Conservation (phyloP, 2,888 invertebrate species). For the Lathronympha strigana region DNA sequence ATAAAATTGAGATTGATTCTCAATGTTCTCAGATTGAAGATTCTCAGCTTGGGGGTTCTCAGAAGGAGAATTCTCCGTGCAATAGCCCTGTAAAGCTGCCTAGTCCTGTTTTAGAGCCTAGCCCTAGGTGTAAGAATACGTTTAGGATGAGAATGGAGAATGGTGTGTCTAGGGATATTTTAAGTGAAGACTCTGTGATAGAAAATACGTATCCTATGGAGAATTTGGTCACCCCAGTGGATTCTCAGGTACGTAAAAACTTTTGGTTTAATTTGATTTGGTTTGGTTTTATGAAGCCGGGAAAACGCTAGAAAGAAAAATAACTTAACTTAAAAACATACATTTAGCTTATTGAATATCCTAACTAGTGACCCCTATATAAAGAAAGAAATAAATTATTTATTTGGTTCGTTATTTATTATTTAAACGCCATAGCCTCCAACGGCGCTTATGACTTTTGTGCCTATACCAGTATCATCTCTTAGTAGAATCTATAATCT, state of each 20-base stretch:
- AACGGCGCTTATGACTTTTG: no score
- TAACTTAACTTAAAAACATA: no score
- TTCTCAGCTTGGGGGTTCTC: slow-evolving; percentile 55
- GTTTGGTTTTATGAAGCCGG: no score
- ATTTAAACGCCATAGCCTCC: no score
- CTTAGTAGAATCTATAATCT: no score
- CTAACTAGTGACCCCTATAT: no score
- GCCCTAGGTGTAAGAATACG: slow-evolving; percentile 55
- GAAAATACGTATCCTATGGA: slow-evolving; percentile 73
- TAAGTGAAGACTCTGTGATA: slow-evolving; percentile 66
- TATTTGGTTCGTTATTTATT: no score
- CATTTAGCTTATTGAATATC: no score
- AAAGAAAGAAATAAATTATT: no score
- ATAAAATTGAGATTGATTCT: slow-evolving; percentile 47
- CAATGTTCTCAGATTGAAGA: slow-evolving; percentile 50
- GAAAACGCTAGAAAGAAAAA: no score
- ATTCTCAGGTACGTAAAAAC: slow-evolving; percentile 73
- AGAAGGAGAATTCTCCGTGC: slow-evolving; percentile 66
- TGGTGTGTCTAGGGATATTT: slow-evolving; percentile 46
- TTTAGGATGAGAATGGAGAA: slow-evolving; percentile 52
- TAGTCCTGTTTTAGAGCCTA: slow-evolving; percentile 66
- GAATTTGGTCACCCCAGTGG: slow-evolving; percentile 63
- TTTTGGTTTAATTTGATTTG: no score
- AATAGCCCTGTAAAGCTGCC: slow-evolving; percentile 57
- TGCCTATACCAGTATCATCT: no score